Percentiles rank a stretch among this genome's conserved stretches.
Conservation (phyloP, 2,797 vertebrate genomes). For the Esox lucius region DNA sequence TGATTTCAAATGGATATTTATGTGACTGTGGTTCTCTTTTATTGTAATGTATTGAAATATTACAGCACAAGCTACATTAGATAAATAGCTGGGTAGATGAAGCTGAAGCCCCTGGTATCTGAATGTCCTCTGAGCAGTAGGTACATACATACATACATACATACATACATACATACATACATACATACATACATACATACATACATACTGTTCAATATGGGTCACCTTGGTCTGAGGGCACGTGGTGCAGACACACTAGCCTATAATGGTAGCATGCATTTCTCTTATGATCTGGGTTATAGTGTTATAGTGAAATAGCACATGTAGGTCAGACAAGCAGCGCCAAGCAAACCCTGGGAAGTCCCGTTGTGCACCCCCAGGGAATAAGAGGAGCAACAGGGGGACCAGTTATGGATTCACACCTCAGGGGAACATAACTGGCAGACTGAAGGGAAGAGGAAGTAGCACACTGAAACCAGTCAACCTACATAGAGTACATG, state of each 20-base stretch:
- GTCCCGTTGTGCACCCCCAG: conserved; percentile 27
- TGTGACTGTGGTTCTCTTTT: no score
- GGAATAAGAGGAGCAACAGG: conserved; percentile 28
- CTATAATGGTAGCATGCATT: conserved; percentile 18
- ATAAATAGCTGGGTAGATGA: neutral
- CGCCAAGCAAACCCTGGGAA: conserved; percentile 46
- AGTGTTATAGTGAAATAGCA: conserved; percentile 27
- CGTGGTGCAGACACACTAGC: conserved; percentile 10
- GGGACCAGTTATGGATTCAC: conserved; percentile 51
- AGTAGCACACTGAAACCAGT: conserved; percentile 24
- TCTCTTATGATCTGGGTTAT: conserved; percentile 48
- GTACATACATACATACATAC: no score
- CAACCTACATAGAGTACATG: neutral
- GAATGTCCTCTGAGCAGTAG: neutral
- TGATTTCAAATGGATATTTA: no score
- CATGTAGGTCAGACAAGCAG: conserved; percentile 45
- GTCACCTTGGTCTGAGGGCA: conserved; percentile 33
- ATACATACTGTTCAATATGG: conserved; percentile 13
- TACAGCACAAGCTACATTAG: neutral
- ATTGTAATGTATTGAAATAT: neutral
- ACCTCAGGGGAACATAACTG: conserved; percentile 44
- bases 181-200: no score
- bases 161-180: no score
- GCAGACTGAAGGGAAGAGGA: conserved; percentile 36
- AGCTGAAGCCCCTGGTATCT: neutral